These are phyloP conservation scores for Malurus splendens DNA, from an alignment of 2,797 vertebrate genomes.

Conservation along the genomic window DNA sequence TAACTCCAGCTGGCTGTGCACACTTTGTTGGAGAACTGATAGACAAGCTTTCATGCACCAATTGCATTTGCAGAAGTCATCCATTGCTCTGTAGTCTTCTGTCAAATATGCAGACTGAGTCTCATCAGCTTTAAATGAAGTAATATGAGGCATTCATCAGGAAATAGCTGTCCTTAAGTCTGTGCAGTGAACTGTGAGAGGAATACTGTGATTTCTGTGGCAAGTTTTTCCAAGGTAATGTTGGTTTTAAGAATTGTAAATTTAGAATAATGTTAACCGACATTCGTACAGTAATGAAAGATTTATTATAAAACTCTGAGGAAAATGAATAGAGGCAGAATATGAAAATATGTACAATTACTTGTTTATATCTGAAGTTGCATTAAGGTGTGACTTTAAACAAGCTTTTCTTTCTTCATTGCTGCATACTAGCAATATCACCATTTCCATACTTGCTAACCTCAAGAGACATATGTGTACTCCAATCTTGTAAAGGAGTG, in stretches of 20 bases:
- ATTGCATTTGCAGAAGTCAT: not conserved
- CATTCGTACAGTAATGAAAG: not conserved
- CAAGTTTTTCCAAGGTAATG: not conserved
- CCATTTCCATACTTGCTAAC: not conserved
- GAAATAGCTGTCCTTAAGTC: not conserved
- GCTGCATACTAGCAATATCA: not conserved
- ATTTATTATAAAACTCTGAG: not conserved
- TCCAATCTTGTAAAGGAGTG: not conserved
- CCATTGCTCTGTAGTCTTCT: not conserved
- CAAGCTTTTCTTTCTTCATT: not conserved
- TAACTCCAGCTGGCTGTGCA: not conserved
- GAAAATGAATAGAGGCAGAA: not conserved
- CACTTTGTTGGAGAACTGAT: not conserved
- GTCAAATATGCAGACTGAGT: not conserved
- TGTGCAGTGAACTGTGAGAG: not conserved
- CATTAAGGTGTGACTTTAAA: not conserved
- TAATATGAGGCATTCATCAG: not conserved
- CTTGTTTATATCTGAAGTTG: not conserved
- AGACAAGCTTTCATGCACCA: not conserved
- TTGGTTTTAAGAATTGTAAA: not conserved
- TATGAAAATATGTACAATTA: not conserved
- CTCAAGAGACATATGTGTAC: not conserved
- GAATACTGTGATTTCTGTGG: not conserved
- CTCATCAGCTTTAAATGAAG: slow-evolving; percentile 19
- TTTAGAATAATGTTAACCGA: not conserved